Evolutionary conservation across 2,797 vertebrate species (phyloP).

Genomic region (Leptatherina wallacei): DNA sequence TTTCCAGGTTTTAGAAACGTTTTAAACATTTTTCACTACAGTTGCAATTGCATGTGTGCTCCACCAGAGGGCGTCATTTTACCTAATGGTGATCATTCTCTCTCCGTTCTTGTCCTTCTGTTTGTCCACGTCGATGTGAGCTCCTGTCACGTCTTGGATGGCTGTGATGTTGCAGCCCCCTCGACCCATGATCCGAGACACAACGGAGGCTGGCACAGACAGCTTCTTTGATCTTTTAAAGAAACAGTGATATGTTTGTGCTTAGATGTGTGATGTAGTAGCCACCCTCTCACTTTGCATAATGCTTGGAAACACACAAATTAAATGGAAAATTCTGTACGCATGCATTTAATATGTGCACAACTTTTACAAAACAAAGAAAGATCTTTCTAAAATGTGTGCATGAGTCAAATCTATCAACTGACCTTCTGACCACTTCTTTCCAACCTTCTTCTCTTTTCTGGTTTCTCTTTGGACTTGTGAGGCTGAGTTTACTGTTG

Average conservation of each 20-base stretch:
- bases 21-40: background rate
- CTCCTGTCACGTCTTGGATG: slow-evolving; percentile 98
- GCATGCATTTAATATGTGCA: background rate
- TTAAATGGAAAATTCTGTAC: background rate
- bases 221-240: slow-evolving; percentile 95
- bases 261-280: background rate
- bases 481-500: slow-evolving; percentile 95
- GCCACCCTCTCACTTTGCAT: background rate
- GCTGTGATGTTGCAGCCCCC: slow-evolving; percentile 99
- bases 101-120: slow-evolving; percentile 99
- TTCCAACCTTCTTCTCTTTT: slow-evolving; percentile 99
- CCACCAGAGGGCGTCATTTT: slow-evolving; percentile 53
- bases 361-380: background rate
- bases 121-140: slow-evolving; percentile 99
- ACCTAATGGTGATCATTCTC: slow-evolving; percentile 99
- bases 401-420: background rate
- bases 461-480: slow-evolving; percentile 96
- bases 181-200: slow-evolving; percentile 98
- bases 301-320: background rate
- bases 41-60: slow-evolving; percentile 7
- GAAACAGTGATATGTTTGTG: background rate
- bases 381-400: background rate
- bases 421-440: slow-evolving; percentile 95
- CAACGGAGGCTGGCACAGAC: slow-evolving; percentile 96
- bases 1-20: background rate